Conservation (phyloP, 2,888 invertebrate species). For the Cephus sareptanus region DNA sequence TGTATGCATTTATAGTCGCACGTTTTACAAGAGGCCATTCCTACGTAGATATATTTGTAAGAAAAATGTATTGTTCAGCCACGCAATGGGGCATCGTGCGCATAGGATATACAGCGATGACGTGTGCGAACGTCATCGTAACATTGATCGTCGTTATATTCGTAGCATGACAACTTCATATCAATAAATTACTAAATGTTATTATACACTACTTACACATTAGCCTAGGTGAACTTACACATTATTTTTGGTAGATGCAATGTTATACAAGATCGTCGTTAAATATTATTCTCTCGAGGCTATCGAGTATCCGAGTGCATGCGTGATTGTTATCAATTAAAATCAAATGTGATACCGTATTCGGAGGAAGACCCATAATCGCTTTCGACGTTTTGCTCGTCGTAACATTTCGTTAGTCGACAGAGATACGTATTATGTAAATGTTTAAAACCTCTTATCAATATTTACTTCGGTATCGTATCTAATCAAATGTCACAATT, state of each 20-base stretch:
- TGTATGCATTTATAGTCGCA: neutral
- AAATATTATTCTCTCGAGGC: slow-evolving; percentile 12
- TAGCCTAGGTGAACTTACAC: slow-evolving; percentile 34
- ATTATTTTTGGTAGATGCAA: slow-evolving; percentile 60
- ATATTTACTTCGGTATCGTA: neutral
- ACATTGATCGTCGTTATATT: slow-evolving; percentile 4
- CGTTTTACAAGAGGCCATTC: neutral
- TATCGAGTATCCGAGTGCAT: slow-evolving; percentile 14
- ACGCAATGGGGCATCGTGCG: neutral
- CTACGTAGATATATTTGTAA: neutral
- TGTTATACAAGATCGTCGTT: slow-evolving; percentile 23
- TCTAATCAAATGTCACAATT: neutral
- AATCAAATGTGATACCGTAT: slow-evolving; percentile 2
- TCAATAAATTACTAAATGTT: slow-evolving; percentile 58
- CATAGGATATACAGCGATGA: neutral
- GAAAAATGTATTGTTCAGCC: neutral
- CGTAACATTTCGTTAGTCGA: neutral
- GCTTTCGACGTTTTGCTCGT: neutral
- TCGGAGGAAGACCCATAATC: slow-evolving; percentile 3
- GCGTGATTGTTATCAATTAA: slow-evolving; percentile 9
- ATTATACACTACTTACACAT: slow-evolving; percentile 62
- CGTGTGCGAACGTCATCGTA: neutral
- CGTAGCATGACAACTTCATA: slow-evolving; percentile 6
- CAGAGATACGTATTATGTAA: neutral
- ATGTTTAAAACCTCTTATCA: neutral